Base-by-base conservation (phyloP, 2,888 invertebrate genomes). In the Taenaris catops region DNA sequence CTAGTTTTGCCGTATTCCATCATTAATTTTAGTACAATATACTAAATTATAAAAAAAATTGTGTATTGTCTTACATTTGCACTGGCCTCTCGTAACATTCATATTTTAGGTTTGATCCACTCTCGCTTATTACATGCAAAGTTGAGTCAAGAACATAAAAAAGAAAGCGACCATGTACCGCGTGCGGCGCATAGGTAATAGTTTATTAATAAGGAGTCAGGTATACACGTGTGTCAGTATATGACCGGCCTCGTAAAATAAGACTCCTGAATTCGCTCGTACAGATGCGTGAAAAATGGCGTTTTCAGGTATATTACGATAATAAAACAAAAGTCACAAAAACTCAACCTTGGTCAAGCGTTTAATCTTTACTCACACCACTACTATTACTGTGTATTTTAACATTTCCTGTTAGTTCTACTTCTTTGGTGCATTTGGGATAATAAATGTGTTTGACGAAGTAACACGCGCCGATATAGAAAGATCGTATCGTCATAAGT, bases 41-140 rank as follows among this genome's bases (percentile, higher is more conserved):
- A n/a, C n/a, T n/a, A n/a, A n/a, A n/a, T n/a, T n/a, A n/a, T n/a
- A n/a, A n/a, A n/a, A n/a, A n/a, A 14, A 14, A 14, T 14, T 14
- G 4, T 3, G 2, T 3, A 14, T 14, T 2, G 14, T 24, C 25
- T 31, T 1, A 34, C 9, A 32, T 37, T 8, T 28, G 25, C 8
- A 8, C 18, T 17, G 6, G 8, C 10, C 31, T 20, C 11, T 21
- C 12, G 19, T 29, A 25, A 35, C 38, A 40, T 43, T 37, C 4
- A 40, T 43, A 40, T 40, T 43, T 37, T 27, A 40, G 25, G 9
- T 40, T 40, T 34, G 39, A 40, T 43, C 43, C 36, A 43, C 36
- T 43, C 38, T 38, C 38, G 14, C 40, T 43, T 43, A 37, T 39
- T 43, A 39, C 27, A 29, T 31, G 16, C 23, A 16, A 23, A 31